Percentiles rank a stretch among this genome's conserved stretches.
Evolutionary conservation across 1,140 invertebrate genomes (phyloP).

Genomic region (Mesaphorura yosii): DNA sequence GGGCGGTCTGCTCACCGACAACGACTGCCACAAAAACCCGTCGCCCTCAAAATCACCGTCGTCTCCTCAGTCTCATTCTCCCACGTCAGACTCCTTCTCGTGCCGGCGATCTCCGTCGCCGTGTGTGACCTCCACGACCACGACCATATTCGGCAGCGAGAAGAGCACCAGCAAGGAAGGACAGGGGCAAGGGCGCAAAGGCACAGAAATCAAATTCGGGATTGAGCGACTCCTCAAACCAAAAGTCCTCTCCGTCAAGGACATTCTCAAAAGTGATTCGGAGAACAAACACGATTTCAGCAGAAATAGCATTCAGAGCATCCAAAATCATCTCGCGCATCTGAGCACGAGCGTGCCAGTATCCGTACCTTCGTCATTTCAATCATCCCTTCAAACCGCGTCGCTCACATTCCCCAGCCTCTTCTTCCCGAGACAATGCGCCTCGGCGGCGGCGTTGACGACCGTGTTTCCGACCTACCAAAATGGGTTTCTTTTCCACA

Average conservation of each 20-base stretch:
- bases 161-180: no score
- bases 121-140: slow-evolving; percentile 7
- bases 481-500: slow-evolving; percentile 3
- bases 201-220: slow-evolving; percentile 30
- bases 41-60: slow-evolving; percentile 5
- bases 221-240: slow-evolving; percentile 30
- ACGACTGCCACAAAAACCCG: background rate
- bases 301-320: background rate
- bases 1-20: no score
- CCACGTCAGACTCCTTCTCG: no score
- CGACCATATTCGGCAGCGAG: slow-evolving; percentile 1
- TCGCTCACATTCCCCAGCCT: slow-evolving; percentile 30
- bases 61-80: background rate
- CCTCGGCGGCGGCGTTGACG: slow-evolving; percentile 34
- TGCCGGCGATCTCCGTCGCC: background rate
- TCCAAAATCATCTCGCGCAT: background rate
- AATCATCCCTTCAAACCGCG: slow-evolving; percentile 31
- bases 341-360: background rate
- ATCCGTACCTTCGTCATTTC: background rate
- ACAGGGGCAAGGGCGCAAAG: background rate
- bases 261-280: slow-evolving; percentile 23
- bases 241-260: slow-evolving; percentile 30
- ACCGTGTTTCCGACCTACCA: slow-evolving; percentile 25
- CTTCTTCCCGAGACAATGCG: slow-evolving; percentile 42
- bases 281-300: background rate